Evolutionary conservation across 2,888 invertebrate species (phyloP).

Genomic region (Byasa hedistus): DNA sequence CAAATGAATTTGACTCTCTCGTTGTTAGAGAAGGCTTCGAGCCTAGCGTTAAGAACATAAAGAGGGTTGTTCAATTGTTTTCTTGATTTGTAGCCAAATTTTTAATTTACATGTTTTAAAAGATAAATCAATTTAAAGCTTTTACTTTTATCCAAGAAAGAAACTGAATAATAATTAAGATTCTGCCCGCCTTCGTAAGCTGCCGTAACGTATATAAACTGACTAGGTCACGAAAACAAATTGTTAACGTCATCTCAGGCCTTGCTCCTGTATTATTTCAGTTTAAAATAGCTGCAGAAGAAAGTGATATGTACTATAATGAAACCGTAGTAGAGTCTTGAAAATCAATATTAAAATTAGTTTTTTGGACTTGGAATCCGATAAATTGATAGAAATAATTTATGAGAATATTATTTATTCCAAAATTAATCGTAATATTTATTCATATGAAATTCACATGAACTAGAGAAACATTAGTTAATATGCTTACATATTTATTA

Average conservation of each 20-base stretch:
- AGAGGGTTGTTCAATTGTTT: too few relatives aligned
- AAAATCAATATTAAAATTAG: background rate
- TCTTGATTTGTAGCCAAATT: background rate
- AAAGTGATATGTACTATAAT: slow-evolving; percentile 19
- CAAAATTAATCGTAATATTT: too few relatives aligned
- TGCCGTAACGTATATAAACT: slow-evolving; percentile 18
- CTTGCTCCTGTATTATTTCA: slow-evolving; percentile 24
- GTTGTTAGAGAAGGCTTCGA: too few relatives aligned
- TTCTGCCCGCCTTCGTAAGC: background rate
- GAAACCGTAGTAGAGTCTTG: background rate
- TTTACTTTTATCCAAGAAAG: background rate
- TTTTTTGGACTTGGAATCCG: too few relatives aligned
- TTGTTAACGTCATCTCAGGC: slow-evolving; percentile 27
- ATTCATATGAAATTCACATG: too few relatives aligned
- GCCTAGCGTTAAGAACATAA: too few relatives aligned
- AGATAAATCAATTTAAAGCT: background rate
- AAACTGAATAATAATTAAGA: slow-evolving; percentile 14
- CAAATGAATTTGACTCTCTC: too few relatives aligned
- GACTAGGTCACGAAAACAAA: slow-evolving; percentile 30
- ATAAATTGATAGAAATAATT: too few relatives aligned
- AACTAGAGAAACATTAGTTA: too few relatives aligned
- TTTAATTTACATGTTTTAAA: background rate
- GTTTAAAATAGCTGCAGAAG: slow-evolving; percentile 24
- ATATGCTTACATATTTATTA: too few relatives aligned
- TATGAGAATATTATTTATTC: too few relatives aligned